These are phyloP conservation scores for Eristalis tenax DNA, from an alignment of 2,888 invertebrate genomes.

Conservation along the genomic window DNA sequence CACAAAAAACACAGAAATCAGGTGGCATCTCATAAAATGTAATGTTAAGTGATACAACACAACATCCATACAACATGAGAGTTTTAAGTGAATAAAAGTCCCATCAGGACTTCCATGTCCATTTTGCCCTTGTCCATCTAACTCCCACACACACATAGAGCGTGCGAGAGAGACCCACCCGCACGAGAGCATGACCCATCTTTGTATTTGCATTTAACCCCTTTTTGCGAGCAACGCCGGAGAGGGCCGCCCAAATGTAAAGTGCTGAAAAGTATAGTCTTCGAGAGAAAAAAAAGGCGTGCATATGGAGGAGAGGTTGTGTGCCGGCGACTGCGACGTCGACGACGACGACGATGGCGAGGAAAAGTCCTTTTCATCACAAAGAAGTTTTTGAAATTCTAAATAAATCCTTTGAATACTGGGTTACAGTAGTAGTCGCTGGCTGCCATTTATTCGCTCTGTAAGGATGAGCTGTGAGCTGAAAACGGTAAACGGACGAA, in stretches of 20 bases:
- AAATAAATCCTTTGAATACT: slow-evolving; percentile 71
- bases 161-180: no score
- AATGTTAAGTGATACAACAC: slow-evolving; percentile 67
- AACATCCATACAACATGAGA: slow-evolving; percentile 67
- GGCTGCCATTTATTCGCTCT: slow-evolving; percentile 1
- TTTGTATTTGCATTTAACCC: slow-evolving; percentile 65
- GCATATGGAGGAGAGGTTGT: slow-evolving; percentile 4
- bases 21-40: slow-evolving; percentile 69
- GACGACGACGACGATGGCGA: slow-evolving; percentile 29
- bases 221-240: slow-evolving; percentile 14
- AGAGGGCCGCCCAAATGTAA: slow-evolving; percentile 30
- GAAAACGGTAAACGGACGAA: slow-evolving; percentile 27
- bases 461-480: neutral
- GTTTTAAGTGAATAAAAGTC: slow-evolving; percentile 68
- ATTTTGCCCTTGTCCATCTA: slow-evolving; percentile 51
- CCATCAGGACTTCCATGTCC: slow-evolving; percentile 61
- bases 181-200: slow-evolving; percentile 6
- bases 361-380: slow-evolving; percentile 69
- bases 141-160: neutral
- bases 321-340: no score
- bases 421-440: slow-evolving; percentile 58
- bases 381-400: slow-evolving; percentile 72
- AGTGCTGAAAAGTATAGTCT: slow-evolving; percentile 65
- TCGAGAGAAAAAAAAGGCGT: slow-evolving; percentile 17
- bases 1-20: slow-evolving; percentile 55